Evolutionary conservation across 2,888 invertebrate species (phyloP).

Genomic region (Alentia gelatinosa): DNA sequence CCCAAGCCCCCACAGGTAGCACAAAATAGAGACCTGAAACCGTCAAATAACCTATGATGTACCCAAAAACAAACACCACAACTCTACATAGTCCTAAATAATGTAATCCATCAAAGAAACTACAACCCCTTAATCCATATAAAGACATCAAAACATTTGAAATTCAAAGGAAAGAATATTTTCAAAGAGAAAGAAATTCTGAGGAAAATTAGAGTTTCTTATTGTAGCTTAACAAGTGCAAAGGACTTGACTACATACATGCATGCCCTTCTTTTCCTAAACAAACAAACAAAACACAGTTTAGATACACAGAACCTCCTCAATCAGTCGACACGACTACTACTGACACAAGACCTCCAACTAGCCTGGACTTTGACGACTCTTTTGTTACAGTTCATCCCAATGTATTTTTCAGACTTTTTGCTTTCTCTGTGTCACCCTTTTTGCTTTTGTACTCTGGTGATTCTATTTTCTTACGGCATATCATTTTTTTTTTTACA

Average conservation of each 20-base stretch:
- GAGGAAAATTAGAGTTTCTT: too few relatives aligned
- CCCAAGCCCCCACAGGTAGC: constrained; percentile 38
- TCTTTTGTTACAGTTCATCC: background rate
- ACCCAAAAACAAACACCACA: too few relatives aligned
- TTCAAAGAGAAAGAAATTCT: background rate
- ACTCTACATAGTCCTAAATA: too few relatives aligned
- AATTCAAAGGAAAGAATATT: background rate
- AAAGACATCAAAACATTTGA: background rate
- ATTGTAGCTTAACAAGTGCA: too few relatives aligned
- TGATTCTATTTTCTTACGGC: too few relatives aligned
- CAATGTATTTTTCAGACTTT: background rate
- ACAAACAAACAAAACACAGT: background rate
- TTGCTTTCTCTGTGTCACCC: background rate
- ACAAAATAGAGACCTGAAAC: background rate
- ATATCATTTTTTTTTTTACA: too few relatives aligned
- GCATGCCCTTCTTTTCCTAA: background rate
- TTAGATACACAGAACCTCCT: background rate
- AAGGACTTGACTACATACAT: background rate
- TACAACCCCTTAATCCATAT: too few relatives aligned
- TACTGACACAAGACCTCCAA: background rate
- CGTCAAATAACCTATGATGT: background rate
- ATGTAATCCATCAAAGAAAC: too few relatives aligned
- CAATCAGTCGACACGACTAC: background rate
- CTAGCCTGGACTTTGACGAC: background rate
- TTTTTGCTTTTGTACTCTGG: background rate